Evolutionary conservation across 2,113 vertebrate genomes (phyloP).

Genomic region (Rattus rattus): DNA sequence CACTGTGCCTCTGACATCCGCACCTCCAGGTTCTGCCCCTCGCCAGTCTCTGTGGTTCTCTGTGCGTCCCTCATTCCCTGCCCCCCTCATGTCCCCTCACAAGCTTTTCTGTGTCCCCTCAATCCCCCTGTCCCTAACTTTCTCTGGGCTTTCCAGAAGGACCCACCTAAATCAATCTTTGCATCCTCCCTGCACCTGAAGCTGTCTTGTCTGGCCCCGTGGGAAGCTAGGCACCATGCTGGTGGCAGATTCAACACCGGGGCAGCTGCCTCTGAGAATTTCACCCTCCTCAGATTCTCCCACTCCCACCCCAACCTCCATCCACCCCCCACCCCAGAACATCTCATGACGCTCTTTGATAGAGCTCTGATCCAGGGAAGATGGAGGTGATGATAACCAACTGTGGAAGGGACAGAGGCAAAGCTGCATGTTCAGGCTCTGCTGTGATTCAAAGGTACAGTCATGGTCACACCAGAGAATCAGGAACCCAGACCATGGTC

Average conservation of each 20-base stretch:
- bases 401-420: too few species aligned
- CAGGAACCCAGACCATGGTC: not conserved
- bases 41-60: not conserved
- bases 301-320: not conserved
- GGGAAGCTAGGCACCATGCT: too few species aligned
- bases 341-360: not conserved
- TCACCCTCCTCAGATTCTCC: not conserved
- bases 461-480: not conserved
- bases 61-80: not conserved
- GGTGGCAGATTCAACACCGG: not conserved
- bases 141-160: not conserved
- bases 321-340: not conserved
- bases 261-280: not conserved
- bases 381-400: too few species aligned
- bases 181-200: not conserved
- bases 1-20: not conserved
- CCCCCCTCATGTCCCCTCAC: not conserved
- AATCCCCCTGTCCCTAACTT: not conserved
- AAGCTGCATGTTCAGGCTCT: not conserved
- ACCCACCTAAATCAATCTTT: accelerated
- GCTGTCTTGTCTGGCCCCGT: not conserved
- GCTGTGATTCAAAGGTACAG: accelerated
- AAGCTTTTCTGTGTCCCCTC: not conserved
- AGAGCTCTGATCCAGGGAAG: too few species aligned
- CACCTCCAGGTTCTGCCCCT: not conserved